phyloP scores from a whole-genome alignment of 2,888 invertebrate genomes.

The Fabriciana adippe region DNA sequence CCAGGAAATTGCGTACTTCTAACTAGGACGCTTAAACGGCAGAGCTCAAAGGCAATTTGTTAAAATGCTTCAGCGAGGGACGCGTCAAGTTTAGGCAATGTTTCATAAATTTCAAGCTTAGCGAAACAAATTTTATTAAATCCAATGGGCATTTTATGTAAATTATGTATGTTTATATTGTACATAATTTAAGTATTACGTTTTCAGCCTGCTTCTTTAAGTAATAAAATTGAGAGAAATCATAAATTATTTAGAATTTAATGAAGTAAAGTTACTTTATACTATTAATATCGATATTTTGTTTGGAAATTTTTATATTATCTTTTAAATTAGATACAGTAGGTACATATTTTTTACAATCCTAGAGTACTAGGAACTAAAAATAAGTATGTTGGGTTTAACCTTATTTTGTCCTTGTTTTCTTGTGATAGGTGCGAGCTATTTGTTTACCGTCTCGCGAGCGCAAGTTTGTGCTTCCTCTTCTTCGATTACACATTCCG shows the following conservation, averaged over 20 bases:
- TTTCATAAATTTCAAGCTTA: conserved; percentile 35
- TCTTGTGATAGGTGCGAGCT: neutral
- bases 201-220: neutral
- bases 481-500: conserved; percentile 55
- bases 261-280: neutral
- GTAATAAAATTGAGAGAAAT: neutral
- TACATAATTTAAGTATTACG: conserved; percentile 7
- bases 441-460: conserved; percentile 12
- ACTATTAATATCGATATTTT: neutral
- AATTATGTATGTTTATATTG: conserved; percentile 15
- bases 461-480: conserved; percentile 20
- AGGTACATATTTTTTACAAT: too few species aligned
- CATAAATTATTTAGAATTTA: neutral
- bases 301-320: neutral
- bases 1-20: conserved; percentile 71
- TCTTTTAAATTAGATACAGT: neutral
- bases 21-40: conserved; percentile 57
- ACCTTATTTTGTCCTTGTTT: neutral
- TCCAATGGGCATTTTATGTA: conserved; percentile 26
- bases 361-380: too few species aligned
- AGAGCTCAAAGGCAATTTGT: conserved; percentile 58
- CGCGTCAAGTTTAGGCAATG: conserved; percentile 41
- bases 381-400: too few species aligned
- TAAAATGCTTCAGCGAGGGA: conserved; percentile 50
- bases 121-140: conserved; percentile 30